Evolutionary conservation across 2,888 invertebrate species (phyloP).

Genomic region (Ormyrus pomaceus): DNA sequence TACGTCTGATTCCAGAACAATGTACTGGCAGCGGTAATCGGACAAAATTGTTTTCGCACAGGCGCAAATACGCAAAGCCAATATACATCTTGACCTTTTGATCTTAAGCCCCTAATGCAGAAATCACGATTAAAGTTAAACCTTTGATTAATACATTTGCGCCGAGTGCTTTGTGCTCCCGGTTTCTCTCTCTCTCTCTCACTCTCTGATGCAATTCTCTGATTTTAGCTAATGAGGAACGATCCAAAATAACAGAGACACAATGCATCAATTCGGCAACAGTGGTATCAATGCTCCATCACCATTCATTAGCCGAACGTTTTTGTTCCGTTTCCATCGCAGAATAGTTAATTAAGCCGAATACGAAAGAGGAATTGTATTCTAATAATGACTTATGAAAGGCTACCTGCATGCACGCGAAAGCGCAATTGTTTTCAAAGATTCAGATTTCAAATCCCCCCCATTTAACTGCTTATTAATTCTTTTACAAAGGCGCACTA

Average conservation of each 20-base stretch:
- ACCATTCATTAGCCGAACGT: background rate
- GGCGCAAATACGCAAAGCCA: too few relatives aligned
- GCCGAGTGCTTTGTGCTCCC: conserved; percentile 4
- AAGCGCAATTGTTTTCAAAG: too few relatives aligned
- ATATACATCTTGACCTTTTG: conserved; percentile 26
- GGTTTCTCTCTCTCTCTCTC: background rate
- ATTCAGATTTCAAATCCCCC: too few relatives aligned
- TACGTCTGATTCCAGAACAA: too few relatives aligned
- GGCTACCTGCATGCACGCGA: too few relatives aligned
- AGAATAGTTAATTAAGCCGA: too few relatives aligned
- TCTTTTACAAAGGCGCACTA: too few relatives aligned
- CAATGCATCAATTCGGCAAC: conserved; percentile 22
- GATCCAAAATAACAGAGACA: background rate
- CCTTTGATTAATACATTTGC: conserved; percentile 22
- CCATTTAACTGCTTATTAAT: too few relatives aligned
- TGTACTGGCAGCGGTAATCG: too few relatives aligned
- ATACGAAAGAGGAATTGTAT: too few relatives aligned
- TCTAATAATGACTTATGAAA: too few relatives aligned
- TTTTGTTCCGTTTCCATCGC: background rate
- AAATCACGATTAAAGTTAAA: conserved; percentile 17
- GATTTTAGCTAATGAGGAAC: conserved; percentile 20
- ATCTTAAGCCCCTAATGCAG: conserved; percentile 11
- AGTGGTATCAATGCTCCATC: background rate
- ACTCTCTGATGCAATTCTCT: background rate
- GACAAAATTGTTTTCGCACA: too few relatives aligned